phyloP scores from a whole-genome alignment of 2,888 invertebrate species.

The Tolmerus cingulatus region DNA sequence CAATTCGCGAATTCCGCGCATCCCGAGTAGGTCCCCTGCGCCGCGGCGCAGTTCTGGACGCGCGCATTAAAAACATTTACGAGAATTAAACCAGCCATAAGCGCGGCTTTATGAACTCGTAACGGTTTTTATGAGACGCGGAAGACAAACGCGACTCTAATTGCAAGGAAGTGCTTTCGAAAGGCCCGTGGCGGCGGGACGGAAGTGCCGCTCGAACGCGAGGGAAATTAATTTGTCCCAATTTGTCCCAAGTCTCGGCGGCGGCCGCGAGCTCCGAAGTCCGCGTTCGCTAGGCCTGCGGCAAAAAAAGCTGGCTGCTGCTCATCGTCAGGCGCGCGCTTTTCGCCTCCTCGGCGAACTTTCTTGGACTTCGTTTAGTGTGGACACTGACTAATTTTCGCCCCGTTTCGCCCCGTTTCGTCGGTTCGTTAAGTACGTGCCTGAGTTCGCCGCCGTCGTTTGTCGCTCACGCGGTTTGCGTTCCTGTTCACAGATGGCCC shows the following conservation, averaged over 20 bases:
- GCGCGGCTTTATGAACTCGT: constrained; percentile 25
- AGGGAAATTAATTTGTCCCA: not conserved
- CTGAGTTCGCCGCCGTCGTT: not conserved
- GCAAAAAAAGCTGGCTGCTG: not conserved
- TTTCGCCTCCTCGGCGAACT: not conserved
- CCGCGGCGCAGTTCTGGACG: not conserved
- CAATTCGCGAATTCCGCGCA: not conserved
- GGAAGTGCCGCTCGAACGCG: not conserved
- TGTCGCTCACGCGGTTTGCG: not conserved
- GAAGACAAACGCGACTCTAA: not conserved
- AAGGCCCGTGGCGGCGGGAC: not conserved
- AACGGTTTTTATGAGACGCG: not conserved
- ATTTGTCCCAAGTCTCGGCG: not conserved
- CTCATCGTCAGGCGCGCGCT: not conserved
- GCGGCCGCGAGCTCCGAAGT: not conserved
- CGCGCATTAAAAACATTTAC: constrained; percentile 24
- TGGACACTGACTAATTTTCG: not conserved
- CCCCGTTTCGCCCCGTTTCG: not conserved
- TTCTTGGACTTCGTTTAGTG: not conserved
- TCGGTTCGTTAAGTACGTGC: not conserved
- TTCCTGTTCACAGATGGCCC: constrained; percentile 1
- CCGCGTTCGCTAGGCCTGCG: not conserved
- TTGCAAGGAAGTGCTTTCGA: not conserved
- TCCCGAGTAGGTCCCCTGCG: not conserved
- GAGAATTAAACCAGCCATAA: constrained; percentile 33